phyloP scores from a whole-genome alignment of 2,888 invertebrate genomes.

The Pachycephus smyrnensis region DNA sequence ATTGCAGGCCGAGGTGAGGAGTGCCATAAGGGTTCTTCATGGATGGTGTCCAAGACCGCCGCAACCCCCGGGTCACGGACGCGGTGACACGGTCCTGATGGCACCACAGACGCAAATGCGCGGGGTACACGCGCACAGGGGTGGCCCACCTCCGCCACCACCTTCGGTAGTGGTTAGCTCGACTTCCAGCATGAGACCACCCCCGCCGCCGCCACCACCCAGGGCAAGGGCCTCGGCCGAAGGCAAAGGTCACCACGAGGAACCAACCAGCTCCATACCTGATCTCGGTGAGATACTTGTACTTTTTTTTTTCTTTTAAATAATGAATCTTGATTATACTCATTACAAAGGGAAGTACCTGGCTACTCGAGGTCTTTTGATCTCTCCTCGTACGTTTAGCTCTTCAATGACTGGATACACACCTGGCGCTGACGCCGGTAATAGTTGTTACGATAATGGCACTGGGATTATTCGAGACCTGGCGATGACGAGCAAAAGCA shows the following conservation, averaged over 20 bases:
- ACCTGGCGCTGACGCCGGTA: neutral
- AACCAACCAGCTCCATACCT: constrained; percentile 89
- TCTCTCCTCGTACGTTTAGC: neutral
- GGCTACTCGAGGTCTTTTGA: neutral
- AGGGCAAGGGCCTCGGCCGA: constrained; percentile 68
- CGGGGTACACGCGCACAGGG: constrained; percentile 20
- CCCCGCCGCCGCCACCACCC: constrained; percentile 68
- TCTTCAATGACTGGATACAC: neutral
- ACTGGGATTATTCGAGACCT: neutral
- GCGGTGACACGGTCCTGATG: constrained; percentile 68
- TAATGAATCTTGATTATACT: neutral
- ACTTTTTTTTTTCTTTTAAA: neutral
- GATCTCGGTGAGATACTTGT: constrained; percentile 80
- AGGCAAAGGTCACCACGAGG: constrained; percentile 74
- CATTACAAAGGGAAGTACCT: neutral
- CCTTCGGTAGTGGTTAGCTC: constrained; percentile 69
- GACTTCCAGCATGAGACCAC: constrained; percentile 73
- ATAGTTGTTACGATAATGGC: neutral
- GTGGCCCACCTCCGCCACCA: constrained; percentile 39
- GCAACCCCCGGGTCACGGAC: constrained; percentile 64
- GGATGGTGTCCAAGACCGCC: constrained; percentile 62
- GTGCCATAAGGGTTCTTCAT: constrained; percentile 63
- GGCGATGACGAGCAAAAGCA: too few relatives aligned
- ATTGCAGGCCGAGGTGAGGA: constrained; percentile 62
- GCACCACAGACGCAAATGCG: constrained; percentile 62